Evolutionary conservation across 2,888 invertebrate genomes (phyloP).

Genomic region (Apodemia mormo): DNA sequence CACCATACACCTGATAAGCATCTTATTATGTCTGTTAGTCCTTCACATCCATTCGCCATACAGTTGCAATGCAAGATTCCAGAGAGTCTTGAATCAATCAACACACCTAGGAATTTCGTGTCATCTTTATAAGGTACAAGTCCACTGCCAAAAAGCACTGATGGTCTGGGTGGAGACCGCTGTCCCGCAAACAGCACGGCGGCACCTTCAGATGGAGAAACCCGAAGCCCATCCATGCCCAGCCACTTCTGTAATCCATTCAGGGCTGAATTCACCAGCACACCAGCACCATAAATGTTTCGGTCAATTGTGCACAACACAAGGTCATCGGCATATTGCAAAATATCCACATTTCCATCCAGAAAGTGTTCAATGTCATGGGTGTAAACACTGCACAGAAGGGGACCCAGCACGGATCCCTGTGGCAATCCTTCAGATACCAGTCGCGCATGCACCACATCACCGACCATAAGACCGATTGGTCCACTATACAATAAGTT

Average conservation of each 20-base stretch:
- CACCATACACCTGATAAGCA: constrained; percentile 35
- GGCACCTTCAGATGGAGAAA: neutral
- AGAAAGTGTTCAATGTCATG: neutral
- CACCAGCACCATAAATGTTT: neutral
- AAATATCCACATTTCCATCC: neutral
- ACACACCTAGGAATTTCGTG: neutral
- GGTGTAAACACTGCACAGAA: neutral
- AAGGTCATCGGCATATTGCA: neutral
- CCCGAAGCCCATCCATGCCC: neutral
- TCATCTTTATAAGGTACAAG: neutral
- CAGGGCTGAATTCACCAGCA: neutral
- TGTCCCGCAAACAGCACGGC: neutral
- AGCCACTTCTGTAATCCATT: neutral
- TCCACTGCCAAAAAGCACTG: neutral
- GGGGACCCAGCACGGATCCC: neutral
- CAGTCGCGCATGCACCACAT: neutral
- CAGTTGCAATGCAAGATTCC: neutral
- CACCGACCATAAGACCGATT: neutral
- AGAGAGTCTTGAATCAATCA: neutral
- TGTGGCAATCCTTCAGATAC: neutral
- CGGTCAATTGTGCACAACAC: neutral
- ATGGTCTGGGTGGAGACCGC: neutral
- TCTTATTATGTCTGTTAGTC: constrained; percentile 25
- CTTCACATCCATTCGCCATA: constrained; percentile 27
- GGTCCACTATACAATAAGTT: neutral